Percentiles rank a stretch among this genome's conserved stretches.
Conservation (phyloP, 2,888 invertebrate species). For the Bellardia pandia region DNA sequence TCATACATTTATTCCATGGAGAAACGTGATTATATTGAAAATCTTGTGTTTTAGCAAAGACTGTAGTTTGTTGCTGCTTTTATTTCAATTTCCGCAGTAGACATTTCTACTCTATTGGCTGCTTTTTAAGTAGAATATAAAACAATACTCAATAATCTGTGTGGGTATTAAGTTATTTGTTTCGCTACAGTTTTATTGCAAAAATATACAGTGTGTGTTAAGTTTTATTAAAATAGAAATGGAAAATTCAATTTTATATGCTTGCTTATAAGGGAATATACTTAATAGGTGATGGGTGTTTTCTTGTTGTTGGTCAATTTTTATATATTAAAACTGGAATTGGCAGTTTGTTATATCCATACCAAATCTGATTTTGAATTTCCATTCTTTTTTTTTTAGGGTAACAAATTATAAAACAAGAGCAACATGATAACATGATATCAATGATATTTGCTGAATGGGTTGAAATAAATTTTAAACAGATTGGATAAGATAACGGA, state of each 20-base stretch:
- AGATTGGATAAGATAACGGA: too few relatives aligned
- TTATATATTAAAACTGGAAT: too few relatives aligned
- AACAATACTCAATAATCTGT: not conserved
- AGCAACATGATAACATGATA: too few relatives aligned
- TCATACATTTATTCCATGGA: constrained; percentile 47
- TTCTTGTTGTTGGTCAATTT: too few relatives aligned
- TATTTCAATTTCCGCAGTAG: constrained; percentile 65
- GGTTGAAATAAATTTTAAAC: too few relatives aligned
- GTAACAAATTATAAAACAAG: too few relatives aligned
- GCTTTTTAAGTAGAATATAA: not conserved
- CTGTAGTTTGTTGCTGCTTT: constrained; percentile 57
- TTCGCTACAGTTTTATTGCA: not conserved
- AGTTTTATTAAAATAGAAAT: not conserved
- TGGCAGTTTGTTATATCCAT: too few relatives aligned
- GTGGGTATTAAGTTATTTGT: not conserved
- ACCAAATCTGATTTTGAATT: too few relatives aligned
- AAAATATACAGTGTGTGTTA: constrained; percentile 3
- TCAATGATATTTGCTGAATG: too few relatives aligned
- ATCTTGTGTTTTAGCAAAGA: constrained; percentile 48
- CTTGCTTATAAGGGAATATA: too few relatives aligned
- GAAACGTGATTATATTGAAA: constrained; percentile 55
- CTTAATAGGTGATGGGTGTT: too few relatives aligned
- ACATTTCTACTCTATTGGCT: constrained; percentile 37
- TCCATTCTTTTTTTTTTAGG: too few relatives aligned
- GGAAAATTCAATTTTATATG: not conserved